phyloP scores from a whole-genome alignment of 2,797 vertebrate species.

The Intellagama lesueurii region DNA sequence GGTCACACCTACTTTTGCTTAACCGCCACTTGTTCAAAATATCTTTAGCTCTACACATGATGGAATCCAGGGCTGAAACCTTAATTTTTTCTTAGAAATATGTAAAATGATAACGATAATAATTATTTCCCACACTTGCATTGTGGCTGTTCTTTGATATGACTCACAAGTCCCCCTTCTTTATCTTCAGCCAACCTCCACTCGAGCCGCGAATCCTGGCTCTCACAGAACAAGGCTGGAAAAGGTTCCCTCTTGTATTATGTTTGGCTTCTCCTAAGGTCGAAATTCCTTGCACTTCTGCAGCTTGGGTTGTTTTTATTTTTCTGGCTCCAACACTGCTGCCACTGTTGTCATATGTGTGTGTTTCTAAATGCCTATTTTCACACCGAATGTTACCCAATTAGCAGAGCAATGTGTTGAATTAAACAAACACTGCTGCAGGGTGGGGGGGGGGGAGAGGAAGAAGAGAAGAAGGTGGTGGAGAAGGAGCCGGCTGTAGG shows the following conservation, averaged over 20 bases:
- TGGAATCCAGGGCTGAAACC: neutral
- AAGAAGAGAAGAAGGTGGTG: slow-evolving; percentile 57
- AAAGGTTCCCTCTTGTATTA: neutral
- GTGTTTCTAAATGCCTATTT: slow-evolving; percentile 79
- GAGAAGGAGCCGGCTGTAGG: slow-evolving; percentile 68
- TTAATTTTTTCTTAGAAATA: too few relatives aligned
- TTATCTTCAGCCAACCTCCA: neutral
- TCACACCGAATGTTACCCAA: slow-evolving; percentile 81
- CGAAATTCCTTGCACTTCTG: slow-evolving; percentile 52
- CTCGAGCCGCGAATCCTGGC: too few relatives aligned
- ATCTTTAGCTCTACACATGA: too few relatives aligned
- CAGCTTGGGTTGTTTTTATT: slow-evolving; percentile 74
- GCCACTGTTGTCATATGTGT: neutral
- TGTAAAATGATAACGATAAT: too few relatives aligned
- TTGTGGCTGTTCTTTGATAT: too few relatives aligned
- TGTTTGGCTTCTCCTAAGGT: neutral
- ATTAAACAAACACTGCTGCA: slow-evolving; percentile 80
- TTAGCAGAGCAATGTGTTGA: slow-evolving; percentile 82
- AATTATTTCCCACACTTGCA: neutral
- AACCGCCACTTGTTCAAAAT: too few relatives aligned
- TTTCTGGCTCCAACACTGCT: slow-evolving; percentile 68
- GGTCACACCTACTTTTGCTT: neutral
- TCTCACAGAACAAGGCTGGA: too few relatives aligned
- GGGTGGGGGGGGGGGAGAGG: slow-evolving; percentile 38
- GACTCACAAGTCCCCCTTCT: neutral